Evolutionary conservation across 1,140 invertebrate genomes (phyloP), one percentile per base, ranked within the genome.

Genomic region (Hylyphantes graminicola): DNA sequence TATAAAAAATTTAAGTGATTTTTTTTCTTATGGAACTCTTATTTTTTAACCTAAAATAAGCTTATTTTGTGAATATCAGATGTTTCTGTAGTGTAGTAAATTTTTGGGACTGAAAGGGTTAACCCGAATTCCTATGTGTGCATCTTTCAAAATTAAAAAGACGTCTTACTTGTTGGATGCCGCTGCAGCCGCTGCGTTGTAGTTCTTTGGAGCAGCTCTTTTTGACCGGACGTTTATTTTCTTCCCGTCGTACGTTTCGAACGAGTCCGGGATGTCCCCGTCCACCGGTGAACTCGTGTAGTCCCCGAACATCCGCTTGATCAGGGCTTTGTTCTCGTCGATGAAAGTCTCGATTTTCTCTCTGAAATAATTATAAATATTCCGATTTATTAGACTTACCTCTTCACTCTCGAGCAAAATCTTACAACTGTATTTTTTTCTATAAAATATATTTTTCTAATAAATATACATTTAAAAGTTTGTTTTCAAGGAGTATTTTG

Each of bases 301-400:
- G 13, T 86, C 86, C 0, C 87, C 86, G 87, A 96, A 97, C 96
- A 97, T 97, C 78, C 96, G 91, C 88, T 95, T 94, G 92, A 97
- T 96, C 85, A 97, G 88, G 11, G 96, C 95, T 90, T 97, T 97
- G 89, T 97, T 97, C 88, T 97, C 96, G 87, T 97, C 96, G 87
- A 97, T 97, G 89, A 97, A 97, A 85, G 92, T 91, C 88, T 97
- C 95, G 89, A 97, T 97, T 87, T 94, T 93, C 64, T 96, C 94
- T 89, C 96, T 97, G 91, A 61, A 93, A 93, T 48, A 67, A 35
- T 35, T 35, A 5, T 35, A 35, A 75, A 76, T 64, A 74, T 48
- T 53, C 51, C 61, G 61, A 77, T 53, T 67, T 21, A 7, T 67
- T 59, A 35, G 1, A 35, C 5, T 35, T 35, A 59, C 73, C 35